Evolutionary conservation across 2,797 vertebrate species (phyloP), one percentile per base, ranked within the genome.

Genomic region (Rhinella marina): DNA sequence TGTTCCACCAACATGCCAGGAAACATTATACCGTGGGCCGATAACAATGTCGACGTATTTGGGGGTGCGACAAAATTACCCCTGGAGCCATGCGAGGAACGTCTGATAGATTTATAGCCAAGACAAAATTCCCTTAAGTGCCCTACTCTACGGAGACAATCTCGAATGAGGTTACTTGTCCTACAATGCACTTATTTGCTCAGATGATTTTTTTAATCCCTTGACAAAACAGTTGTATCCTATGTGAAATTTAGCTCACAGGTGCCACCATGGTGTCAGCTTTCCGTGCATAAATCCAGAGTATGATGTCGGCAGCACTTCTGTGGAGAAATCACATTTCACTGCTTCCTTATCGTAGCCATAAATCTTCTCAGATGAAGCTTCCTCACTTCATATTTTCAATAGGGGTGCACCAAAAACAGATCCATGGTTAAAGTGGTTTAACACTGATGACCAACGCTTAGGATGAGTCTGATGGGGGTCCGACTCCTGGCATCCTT

Each of bases 11-110:
- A 98, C 92, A 94, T 97, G 91, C 95, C 98, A 0, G 98, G 98
- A 82, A 99, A 99, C 89, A 94, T 99, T 90, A 94, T 99, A 91
- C 95, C 98, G 68, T 99, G 98, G 98, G 93, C 96, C 0, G 97
- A 97, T n/a, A 96, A 94, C 94, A 97, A 96, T 0, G 97, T 99
- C 0, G 97, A 99, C 66, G 97, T 99, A 21, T 99, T 98, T 3
- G 98, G 98, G 0, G 98, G 98, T 48, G 98, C 98, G 0, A 96
- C 96, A 52, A 99, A 98, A 85, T 94, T 94, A 93, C 97, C 97
- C 0, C 92, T 97, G 93, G 98, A 99, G 94, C 94, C 96, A 0
- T 99, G 98, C 29, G 96, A 97, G 92, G 97, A 99, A 77, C 95
- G 97, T 2, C 94, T 98, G 83, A 95, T 97, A 86, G 96, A 97